A percentile compares a stretch with the other conserved stretches of the same genome.
Evolutionary conservation across 2,888 invertebrate genomes (phyloP).

Genomic region (Acrocyrtus sp.): DNA sequence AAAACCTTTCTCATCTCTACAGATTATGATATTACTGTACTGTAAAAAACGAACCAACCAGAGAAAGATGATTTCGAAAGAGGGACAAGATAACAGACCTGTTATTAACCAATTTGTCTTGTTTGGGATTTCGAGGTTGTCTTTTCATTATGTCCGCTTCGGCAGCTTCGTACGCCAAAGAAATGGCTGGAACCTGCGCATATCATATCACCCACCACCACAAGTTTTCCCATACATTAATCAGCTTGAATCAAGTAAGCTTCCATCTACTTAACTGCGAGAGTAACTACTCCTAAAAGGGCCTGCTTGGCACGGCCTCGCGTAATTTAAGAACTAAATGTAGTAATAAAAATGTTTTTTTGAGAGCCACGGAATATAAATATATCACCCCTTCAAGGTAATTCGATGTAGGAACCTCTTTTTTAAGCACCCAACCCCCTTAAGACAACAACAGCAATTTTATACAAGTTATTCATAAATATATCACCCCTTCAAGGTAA

Average conservation of each 20-base stretch:
- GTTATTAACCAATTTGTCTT: constrained; percentile 75
- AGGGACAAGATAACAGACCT: constrained; percentile 33
- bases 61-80: neutral
- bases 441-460: no score
- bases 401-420: no score
- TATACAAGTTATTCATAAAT: no score
- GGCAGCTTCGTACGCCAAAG: constrained; percentile 83
- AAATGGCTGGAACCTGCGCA: constrained; percentile 57
- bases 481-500: no score
- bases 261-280: no score
- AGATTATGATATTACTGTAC: neutral
- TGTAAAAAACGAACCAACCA: neutral
- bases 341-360: no score
- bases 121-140: constrained; percentile 58
- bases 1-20: neutral
- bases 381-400: no score
- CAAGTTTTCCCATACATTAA: neutral
- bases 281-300: no score
- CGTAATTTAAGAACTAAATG: no score
- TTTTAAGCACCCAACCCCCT: no score
- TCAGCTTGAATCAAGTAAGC: neutral
- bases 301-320: no score
- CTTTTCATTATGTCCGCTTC: constrained; percentile 94
- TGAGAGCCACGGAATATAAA: no score
- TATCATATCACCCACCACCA: neutral